phyloP scores from a whole-genome alignment of 2,888 invertebrate genomes.

The Caenorhabditis auriculariae region DNA sequence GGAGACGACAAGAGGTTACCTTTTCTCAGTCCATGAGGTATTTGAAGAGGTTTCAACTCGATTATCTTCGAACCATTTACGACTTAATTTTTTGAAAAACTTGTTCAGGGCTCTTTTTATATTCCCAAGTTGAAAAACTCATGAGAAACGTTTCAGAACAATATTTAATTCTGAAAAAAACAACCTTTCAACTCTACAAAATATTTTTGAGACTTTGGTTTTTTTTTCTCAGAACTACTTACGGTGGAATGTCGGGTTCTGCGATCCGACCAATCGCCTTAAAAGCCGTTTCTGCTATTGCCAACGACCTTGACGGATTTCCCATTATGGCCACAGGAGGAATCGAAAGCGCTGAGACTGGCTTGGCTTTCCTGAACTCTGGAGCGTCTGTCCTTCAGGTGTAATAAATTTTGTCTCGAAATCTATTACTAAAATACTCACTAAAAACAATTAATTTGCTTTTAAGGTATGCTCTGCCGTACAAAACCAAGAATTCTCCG shows the following conservation, averaged over 20 bases:
- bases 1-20: conserved; percentile 72
- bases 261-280: conserved; percentile 90
- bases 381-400: conserved; percentile 91
- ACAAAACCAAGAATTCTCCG: conserved; percentile 96
- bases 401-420: conserved; percentile 10
- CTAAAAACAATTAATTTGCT: background rate
- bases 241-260: conserved; percentile 68
- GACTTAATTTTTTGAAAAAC: no score
- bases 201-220: background rate
- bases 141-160: no score
- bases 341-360: conserved; percentile 91
- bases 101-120: no score
- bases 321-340: conserved; percentile 95
- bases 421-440: background rate
- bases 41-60: no score
- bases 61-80: no score
- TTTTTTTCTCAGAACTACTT: conserved; percentile 64
- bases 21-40: no score
- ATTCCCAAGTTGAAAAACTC: no score
- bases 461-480: conserved; percentile 85
- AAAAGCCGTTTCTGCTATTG: conserved; percentile 83
- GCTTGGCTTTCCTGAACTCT: conserved; percentile 88
- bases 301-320: conserved; percentile 80
- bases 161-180: background rate
- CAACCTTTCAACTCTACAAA: background rate